Base-by-base conservation (phyloP, 2,113 vertebrate species). In the Myiagra hebetior region DNA sequence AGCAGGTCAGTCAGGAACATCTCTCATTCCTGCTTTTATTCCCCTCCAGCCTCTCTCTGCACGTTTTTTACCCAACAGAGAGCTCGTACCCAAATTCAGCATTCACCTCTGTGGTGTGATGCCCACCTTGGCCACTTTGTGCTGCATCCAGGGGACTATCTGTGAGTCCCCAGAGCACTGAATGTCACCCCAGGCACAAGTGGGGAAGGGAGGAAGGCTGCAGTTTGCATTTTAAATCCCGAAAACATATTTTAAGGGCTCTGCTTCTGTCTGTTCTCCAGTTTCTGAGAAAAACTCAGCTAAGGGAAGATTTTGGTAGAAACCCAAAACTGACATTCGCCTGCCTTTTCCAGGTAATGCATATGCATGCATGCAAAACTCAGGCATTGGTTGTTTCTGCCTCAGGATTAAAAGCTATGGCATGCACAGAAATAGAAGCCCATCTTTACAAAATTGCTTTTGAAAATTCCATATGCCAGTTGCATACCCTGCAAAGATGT, bases 281-380 rank as follows among this genome's bases (percentile, higher is more conserved):
- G 95, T 92, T 96, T 94, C 84, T 78, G 93, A 96, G 93, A 90
- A 95, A 96, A 95, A 92, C 90, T 96, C 90, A 63, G 95, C 92
- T 93, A 95, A 93, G 95, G 93, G 84, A 96, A 93, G 93, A 94
- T 95, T 96, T 97, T 97, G 95, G 96, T 95, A 95, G 96, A 44
- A 96, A 64, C 95, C 95, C 96, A 97, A 97, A 95, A 95, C 55
- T 97, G 96, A 94, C 88, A 96, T 95, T 95, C 69, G 90, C 85
- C 96, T 96, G 96, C 96, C 92, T 96, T 97, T 97, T 97, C 96
- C 96, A 97, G 96, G 96, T 97, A 96, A 96, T 96, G 93, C 95
- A 94, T 95, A 92, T 96, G 95, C 93, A 96, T 96, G 88, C 93
- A 96, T 97, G 96, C 95, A 97, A 96, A 96, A 96, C 93, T 93